Conservation (phyloP, 2,888 invertebrate species). For the Neria commutata region DNA sequence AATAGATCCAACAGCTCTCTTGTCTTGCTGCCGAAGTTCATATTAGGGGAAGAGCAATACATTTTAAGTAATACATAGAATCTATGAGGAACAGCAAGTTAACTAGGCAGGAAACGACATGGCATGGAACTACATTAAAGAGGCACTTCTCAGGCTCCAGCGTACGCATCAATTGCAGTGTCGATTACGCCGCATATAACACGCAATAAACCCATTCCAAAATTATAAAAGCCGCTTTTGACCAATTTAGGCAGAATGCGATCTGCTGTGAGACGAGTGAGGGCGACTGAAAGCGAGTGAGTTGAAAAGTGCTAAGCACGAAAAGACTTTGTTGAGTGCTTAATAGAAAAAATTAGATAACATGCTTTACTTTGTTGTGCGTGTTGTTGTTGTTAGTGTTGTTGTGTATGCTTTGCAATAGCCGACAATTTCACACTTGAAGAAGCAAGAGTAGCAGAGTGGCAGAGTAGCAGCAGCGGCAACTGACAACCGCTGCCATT, state of each 20-base stretch:
- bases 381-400: too few relatives aligned
- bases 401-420: background rate
- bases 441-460: background rate
- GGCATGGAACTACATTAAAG: too few relatives aligned
- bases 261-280: background rate
- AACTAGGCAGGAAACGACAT: too few relatives aligned
- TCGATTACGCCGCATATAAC: slow-evolving; percentile 3
- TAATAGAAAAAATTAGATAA: background rate
- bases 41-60: too few relatives aligned
- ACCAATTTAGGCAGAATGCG: slow-evolving; percentile 11
- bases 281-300: too few relatives aligned
- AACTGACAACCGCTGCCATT: background rate
- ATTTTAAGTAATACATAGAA: too few relatives aligned
- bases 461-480: slow-evolving; percentile 9
- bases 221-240: slow-evolving; percentile 10
- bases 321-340: background rate
- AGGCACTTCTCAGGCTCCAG: too few relatives aligned
- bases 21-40: too few relatives aligned
- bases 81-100: too few relatives aligned
- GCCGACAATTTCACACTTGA: background rate
- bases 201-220: slow-evolving; percentile 22
- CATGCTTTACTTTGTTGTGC: too few relatives aligned
- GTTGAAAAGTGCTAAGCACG: too few relatives aligned
- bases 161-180: slow-evolving; percentile 21
- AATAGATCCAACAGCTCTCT: too few relatives aligned